Base-by-base conservation (phyloP, 2,888 invertebrate species). In the Orgyia antiqua region DNA sequence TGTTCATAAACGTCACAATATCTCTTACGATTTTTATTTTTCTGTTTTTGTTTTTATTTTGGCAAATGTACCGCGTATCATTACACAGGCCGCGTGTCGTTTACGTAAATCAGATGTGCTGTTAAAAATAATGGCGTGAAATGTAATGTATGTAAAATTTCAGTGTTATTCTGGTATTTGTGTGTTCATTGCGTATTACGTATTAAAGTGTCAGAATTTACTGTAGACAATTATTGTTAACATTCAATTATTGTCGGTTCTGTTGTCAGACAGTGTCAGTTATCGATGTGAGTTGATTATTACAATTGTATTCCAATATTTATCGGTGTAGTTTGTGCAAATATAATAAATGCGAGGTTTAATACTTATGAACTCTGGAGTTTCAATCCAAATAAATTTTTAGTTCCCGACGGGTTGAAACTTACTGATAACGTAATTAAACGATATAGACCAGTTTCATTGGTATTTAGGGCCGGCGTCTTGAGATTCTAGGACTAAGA, bases 111-210 rank as follows among this genome's bases (percentile, higher is more conserved):
- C 63, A 57, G 62, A 57, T 49, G 51, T 45, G 55, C 63, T 58
- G 64, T 73, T 69, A 70, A 73, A 74, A 72, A 68, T 69, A 70
- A 73, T 65, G 68, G 64, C 48, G 55, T 48, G 54, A 45, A 53
- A 40, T 51, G 42, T 47, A 47, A 53, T 53, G 60, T 54, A 49
- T 52, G 47, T 50, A 36, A 50, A 51, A 55, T 50, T 47, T 39
- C 39, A 27, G 26, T 36, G 32, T 40, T 36, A 35, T 38, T 35
- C 26, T 39, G 25, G 42, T 38, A 38, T 43, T 38, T 25, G 38
- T 32, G 42, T 43, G 44, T 49, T 42, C 43, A 41, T 39, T 37
- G 43, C 40, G 33, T 36, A 30, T 43, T 52, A 49, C 17, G 35
- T 39, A 33, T 43, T 45, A 45, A 44, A 47, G 27, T 48, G 51